Conservation (phyloP, 1,140 invertebrate species). For the Dryas iulia region DNA sequence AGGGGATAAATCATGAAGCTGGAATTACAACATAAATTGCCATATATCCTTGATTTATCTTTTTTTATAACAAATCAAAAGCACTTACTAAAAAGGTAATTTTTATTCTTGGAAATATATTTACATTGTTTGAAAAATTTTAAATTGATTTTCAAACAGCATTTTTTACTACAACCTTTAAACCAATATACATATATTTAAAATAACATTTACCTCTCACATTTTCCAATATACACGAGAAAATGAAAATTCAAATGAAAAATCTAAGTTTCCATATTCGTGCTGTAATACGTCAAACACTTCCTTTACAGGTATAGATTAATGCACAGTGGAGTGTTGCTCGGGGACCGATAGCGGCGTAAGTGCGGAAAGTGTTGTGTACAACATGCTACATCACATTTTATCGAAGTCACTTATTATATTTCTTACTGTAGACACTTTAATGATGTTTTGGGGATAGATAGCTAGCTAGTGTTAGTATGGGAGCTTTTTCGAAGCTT, state of each 20-base stretch:
- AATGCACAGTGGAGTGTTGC: slow-evolving; percentile 27
- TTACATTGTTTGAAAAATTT: no score
- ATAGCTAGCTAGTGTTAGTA: background rate
- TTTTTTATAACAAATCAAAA: no score
- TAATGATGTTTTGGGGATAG: background rate
- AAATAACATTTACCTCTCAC: no score
- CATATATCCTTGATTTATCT: no score
- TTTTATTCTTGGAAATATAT: no score
- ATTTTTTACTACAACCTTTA: no score
- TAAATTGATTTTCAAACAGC: no score
- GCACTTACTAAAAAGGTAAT: no score
- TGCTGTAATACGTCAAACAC: slow-evolving; percentile 23
- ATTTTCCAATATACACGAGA: background rate
- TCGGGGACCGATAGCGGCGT: slow-evolving; percentile 14
- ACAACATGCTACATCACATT: background rate
- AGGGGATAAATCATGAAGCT: no score
- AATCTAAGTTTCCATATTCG: background rate
- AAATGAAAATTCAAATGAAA: background rate
- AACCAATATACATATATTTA: no score
- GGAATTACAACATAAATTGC: no score
- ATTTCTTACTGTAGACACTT: background rate
- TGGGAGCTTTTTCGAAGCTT: background rate
- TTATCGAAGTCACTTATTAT: background rate
- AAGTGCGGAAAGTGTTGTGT: slow-evolving; percentile 29
- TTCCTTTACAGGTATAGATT: slow-evolving; percentile 28